Conservation (phyloP, 92 coral and sea anemone species). For the Palythoa grandis region DNA sequence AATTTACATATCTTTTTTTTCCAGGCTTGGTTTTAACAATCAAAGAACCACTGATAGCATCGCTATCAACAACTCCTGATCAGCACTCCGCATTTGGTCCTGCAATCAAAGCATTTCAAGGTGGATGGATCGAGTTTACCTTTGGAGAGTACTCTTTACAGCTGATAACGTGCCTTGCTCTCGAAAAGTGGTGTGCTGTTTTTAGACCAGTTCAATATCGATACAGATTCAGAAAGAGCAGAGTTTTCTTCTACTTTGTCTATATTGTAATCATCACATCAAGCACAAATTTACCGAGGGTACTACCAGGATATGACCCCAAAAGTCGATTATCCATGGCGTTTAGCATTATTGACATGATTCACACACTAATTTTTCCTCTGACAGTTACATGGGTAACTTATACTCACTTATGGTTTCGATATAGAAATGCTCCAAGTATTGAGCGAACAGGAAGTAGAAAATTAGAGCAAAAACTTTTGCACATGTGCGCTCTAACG, state of each 20-base stretch:
- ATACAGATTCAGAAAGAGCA: not conserved
- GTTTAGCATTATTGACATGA: not conserved
- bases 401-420: not conserved
- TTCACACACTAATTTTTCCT: not conserved
- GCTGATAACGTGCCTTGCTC: not conserved
- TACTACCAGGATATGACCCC: not conserved
- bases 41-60: too few relatives aligned
- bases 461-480: not conserved
- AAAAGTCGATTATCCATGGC: not conserved
- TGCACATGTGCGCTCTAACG: conserved; percentile 1
- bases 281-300: not conserved
- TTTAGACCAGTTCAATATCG: not conserved
- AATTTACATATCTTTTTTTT: too few relatives aligned
- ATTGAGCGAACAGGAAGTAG: too few relatives aligned
- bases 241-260: not conserved
- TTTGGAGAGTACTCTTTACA: not conserved
- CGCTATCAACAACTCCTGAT: too few relatives aligned
- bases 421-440: not conserved
- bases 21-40: too few relatives aligned
- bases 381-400: not conserved
- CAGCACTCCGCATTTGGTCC: too few relatives aligned
- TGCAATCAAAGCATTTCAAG: not conserved
- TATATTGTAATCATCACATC: not conserved
- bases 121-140: not conserved
- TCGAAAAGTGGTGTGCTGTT: conserved; percentile 21